phyloP scores from a whole-genome alignment of 2,113 vertebrate species.

The Chloebia gouldiae region DNA sequence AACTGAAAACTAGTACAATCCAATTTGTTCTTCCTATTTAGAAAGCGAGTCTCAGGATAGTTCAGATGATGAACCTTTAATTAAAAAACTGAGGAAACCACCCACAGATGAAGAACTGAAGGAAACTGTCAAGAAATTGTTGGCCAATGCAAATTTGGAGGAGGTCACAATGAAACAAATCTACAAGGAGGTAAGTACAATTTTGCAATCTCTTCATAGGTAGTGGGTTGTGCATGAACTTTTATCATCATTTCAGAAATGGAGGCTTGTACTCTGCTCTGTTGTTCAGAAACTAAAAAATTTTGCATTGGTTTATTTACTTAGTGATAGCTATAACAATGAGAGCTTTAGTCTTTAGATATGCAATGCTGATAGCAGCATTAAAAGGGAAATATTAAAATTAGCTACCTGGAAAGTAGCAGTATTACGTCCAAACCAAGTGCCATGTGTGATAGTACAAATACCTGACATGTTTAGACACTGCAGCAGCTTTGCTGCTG shows the following conservation, averaged over 20 bases:
- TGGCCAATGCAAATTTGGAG: conserved; percentile 88
- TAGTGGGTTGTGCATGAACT: not conserved
- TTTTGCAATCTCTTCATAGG: not conserved
- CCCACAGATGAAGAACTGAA: conserved; percentile 89
- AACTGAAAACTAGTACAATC: not conserved
- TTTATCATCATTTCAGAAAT: not conserved
- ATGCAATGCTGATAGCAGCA: not conserved
- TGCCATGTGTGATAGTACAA: not conserved
- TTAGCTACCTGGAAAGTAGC: not conserved
- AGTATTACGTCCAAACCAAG: not conserved
- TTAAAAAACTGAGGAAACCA: conserved; percentile 88
- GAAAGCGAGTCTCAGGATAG: conserved; percentile 85
- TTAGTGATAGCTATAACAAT: not conserved
- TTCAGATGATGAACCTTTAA: conserved; percentile 92
- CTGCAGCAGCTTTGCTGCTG: not conserved
- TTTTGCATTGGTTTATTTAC: not conserved
- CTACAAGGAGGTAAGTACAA: conserved; percentile 83
- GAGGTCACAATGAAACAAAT: conserved; percentile 98
- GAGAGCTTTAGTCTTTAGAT: not conserved
- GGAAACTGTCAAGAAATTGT: conserved; percentile 84
- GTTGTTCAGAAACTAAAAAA: not conserved
- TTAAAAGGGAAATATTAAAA: not conserved
- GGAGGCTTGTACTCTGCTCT: not conserved
- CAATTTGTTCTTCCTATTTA: conserved; percentile 51
- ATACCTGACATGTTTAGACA: not conserved